phyloP scores from a whole-genome alignment of 2,888 invertebrate species.

The Ophion ellenae region DNA sequence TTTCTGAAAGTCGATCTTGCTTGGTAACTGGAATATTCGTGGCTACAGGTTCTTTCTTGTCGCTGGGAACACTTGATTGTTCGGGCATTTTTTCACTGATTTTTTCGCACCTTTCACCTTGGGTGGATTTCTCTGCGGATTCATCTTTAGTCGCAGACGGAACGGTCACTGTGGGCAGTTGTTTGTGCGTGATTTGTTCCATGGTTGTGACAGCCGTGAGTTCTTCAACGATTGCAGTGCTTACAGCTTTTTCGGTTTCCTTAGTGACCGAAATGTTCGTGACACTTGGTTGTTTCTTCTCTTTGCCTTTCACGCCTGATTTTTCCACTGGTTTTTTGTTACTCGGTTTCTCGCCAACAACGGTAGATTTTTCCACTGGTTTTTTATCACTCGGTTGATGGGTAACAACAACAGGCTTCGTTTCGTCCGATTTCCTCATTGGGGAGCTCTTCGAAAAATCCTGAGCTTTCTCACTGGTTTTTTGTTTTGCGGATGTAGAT shows the following conservation, averaged over 20 bases:
- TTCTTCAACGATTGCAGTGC: constrained; percentile 28
- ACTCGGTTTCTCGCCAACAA: not conserved
- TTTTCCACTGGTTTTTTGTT: constrained; percentile 27
- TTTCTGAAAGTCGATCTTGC: not conserved
- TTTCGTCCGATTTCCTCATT: constrained; percentile 1
- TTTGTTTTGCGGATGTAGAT: not conserved
- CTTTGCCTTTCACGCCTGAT: constrained; percentile 28
- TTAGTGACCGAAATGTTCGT: constrained; percentile 10
- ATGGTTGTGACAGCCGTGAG: not conserved
- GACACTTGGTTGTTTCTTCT: constrained; percentile 44
- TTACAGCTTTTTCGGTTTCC: constrained; percentile 20
- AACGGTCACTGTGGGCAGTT: constrained; percentile 19
- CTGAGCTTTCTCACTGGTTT: constrained; percentile 3
- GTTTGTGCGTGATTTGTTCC: constrained; percentile 42
- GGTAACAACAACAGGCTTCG: no score
- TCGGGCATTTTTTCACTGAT: constrained; percentile 1
- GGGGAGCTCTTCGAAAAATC: constrained; percentile 13
- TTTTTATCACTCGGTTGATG: not conserved
- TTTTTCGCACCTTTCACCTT: not conserved
- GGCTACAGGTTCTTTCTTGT: not conserved
- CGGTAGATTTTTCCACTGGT: constrained; percentile 3
- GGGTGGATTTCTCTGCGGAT: constrained; percentile 1
- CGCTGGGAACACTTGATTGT: not conserved
- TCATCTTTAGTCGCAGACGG: constrained; percentile 7
- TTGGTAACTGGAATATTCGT: not conserved